A percentile compares a stretch with the other conserved stretches of the same genome.
Evolutionary conservation across 92 coral and sea anemone genomes (phyloP).

Genomic region (Porites rus): DNA sequence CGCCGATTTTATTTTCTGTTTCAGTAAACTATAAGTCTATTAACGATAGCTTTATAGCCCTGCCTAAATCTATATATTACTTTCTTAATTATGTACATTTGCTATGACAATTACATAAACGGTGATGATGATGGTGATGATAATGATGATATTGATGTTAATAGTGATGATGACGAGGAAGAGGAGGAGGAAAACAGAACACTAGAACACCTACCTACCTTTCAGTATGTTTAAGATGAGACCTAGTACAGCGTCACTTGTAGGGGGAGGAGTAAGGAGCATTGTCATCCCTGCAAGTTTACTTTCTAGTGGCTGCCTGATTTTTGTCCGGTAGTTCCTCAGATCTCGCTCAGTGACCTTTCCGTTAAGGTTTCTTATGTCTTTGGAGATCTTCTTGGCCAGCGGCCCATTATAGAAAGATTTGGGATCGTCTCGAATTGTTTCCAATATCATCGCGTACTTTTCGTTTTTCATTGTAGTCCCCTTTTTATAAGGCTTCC

Average conservation of each 20-base stretch:
- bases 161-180: too few species aligned
- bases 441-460: conserved; percentile 76
- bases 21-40: too few species aligned
- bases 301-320: conserved; percentile 27
- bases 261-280: conserved; percentile 85
- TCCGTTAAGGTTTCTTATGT: conserved; percentile 52
- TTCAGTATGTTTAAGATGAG: conserved; percentile 84
- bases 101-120: too few species aligned
- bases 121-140: too few species aligned
- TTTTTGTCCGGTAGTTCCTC: conserved; percentile 47
- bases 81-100: too few species aligned
- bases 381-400: conserved; percentile 70
- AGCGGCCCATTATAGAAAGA: conserved; percentile 78
- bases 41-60: too few species aligned
- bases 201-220: conserved; percentile 36
- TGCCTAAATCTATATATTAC: too few species aligned
- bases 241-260: conserved; percentile 85
- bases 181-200: too few species aligned
- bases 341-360: conserved; percentile 69
- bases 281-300: conserved; percentile 60
- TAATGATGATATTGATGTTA: too few species aligned
- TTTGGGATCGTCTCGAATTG: conserved; percentile 73
- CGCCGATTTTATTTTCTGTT: too few species aligned
- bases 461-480: conserved; percentile 67
- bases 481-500: conserved; percentile 41